phyloP scores from a whole-genome alignment of 64 coral and sea anemone species.

The Stichodactyla mertensii region DNA sequence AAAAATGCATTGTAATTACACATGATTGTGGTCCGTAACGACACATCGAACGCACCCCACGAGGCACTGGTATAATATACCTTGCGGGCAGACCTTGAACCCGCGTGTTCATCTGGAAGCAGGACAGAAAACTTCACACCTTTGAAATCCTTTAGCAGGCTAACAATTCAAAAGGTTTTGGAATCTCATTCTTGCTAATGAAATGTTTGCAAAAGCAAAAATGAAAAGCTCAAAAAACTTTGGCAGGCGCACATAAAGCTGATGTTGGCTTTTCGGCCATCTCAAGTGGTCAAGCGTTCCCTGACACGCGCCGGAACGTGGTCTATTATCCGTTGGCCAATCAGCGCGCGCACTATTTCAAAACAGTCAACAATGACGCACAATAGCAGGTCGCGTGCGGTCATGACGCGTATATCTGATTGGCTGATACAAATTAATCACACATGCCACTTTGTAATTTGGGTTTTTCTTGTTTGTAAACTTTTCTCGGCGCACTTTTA shows the following conservation, averaged over 20 bases:
- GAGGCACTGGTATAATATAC: background rate
- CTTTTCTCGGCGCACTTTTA: slow-evolving; percentile 39
- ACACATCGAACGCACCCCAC: background rate
- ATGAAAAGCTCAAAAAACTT: background rate
- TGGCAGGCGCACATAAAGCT: background rate
- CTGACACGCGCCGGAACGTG: slow-evolving; percentile 90
- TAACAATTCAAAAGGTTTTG: background rate
- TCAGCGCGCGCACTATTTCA: slow-evolving; percentile 49
- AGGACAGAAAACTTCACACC: background rate
- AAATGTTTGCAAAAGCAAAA: slow-evolving; percentile 5
- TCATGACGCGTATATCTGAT: slow-evolving; percentile 58
- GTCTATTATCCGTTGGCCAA: slow-evolving; percentile 71
- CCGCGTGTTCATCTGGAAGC: background rate
- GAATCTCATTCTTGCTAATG: background rate
- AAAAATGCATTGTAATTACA: background rate
- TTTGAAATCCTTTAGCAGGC: background rate
- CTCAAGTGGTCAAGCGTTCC: slow-evolving; percentile 28
- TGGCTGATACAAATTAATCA: slow-evolving; percentile 49
- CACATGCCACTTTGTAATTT: slow-evolving; percentile 78
- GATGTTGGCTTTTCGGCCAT: slow-evolving; percentile 20
- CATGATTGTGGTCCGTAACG: background rate
- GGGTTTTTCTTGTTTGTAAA: slow-evolving; percentile 59
- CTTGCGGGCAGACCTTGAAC: slow-evolving; percentile 8
- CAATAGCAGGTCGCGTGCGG: slow-evolving; percentile 92
- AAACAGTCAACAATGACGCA: slow-evolving; percentile 66